Percentiles rank a stretch among this genome's conserved stretches.
Conservation (phyloP, 2,888 invertebrate genomes). For the Amiota communis region DNA sequence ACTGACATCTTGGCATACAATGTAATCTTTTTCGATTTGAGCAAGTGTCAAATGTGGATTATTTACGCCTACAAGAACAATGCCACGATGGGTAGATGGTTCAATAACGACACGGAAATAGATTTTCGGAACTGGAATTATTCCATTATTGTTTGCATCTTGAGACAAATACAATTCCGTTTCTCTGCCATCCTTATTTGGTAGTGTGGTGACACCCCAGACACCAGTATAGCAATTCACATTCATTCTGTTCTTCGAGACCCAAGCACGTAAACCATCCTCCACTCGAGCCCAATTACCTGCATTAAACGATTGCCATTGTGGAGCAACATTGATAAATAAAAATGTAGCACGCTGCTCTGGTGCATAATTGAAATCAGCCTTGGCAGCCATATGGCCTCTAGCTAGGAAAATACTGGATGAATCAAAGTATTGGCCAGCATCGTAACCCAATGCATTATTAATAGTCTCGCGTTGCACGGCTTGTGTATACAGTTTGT, state of each 20-base stretch:
- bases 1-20: constrained; percentile 66
- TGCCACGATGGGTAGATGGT: constrained; percentile 71
- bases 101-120: constrained; percentile 78
- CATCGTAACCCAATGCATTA: constrained; percentile 64
- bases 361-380: constrained; percentile 74
- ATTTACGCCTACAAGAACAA: constrained; percentile 75
- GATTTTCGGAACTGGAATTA: constrained; percentile 76
- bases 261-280: constrained; percentile 70
- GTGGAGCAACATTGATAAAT: constrained; percentile 76
- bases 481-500: constrained; percentile 69
- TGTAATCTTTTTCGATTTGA: constrained; percentile 63
- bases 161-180: constrained; percentile 70
- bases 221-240: constrained; percentile 76
- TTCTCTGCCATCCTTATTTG: constrained; percentile 71
- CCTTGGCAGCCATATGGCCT: constrained; percentile 76
- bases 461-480: constrained; percentile 70
- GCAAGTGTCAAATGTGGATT: constrained; percentile 69
- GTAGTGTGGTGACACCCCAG: constrained; percentile 75
- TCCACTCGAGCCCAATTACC: constrained; percentile 78
- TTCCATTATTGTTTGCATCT: constrained; percentile 66
- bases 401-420: constrained; percentile 70
- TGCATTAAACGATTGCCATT: constrained; percentile 77
- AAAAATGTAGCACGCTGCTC: constrained; percentile 76
- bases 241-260: constrained; percentile 61
- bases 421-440: constrained; percentile 57